Conservation (phyloP, 2,888 invertebrate species). For the Vannuccia rotundouncinata region DNA sequence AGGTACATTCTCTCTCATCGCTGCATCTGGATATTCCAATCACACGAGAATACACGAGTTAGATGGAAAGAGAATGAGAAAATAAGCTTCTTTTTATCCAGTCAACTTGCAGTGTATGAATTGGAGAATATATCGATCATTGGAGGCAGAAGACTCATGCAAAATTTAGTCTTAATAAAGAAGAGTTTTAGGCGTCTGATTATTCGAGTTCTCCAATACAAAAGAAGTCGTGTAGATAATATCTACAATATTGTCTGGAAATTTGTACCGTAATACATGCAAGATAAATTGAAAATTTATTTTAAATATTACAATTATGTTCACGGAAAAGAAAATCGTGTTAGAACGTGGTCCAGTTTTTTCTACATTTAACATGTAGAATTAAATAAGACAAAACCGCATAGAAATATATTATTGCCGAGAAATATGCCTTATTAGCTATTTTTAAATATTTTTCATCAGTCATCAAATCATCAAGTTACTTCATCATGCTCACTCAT, state of each 20-base stretch:
- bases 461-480: neutral
- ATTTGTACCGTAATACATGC: too few relatives aligned
- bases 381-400: too few relatives aligned
- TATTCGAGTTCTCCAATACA: neutral
- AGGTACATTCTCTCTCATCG: neutral
- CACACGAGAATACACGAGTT: neutral
- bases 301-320: too few relatives aligned
- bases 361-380: too few relatives aligned
- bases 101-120: conserved; percentile 1
- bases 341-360: too few relatives aligned
- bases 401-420: too few relatives aligned
- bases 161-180: neutral
- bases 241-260: too few relatives aligned
- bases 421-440: neutral
- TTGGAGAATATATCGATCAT: neutral
- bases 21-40: neutral
- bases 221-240: too few relatives aligned
- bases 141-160: neutral
- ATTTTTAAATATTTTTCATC: conserved; percentile 1
- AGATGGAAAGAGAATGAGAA: neutral
- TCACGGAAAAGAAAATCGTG: too few relatives aligned
- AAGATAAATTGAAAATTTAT: too few relatives aligned
- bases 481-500: neutral
- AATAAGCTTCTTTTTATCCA: neutral
- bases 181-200: neutral